Evolutionary conservation across 2,888 invertebrate species (phyloP).

Genomic region (Polydrusus pterygomalis): DNA sequence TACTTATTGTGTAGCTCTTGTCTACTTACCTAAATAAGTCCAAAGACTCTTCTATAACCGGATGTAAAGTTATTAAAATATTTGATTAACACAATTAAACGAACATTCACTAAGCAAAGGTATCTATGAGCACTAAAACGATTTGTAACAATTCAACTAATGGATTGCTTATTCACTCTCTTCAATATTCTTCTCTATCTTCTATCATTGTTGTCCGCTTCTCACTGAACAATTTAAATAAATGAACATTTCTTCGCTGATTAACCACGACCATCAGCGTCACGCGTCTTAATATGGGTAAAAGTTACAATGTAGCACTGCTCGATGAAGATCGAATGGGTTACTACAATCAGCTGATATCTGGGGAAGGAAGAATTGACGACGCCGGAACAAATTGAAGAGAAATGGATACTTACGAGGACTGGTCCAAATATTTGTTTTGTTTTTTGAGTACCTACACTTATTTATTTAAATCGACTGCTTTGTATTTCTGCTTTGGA

Average conservation of each 20-base stretch:
- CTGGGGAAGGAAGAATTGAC: slow-evolving; percentile 18
- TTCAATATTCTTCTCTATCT: background rate
- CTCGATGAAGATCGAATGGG: slow-evolving; percentile 8
- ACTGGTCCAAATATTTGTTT: background rate
- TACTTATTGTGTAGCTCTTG: too few relatives aligned
- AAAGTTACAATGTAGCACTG: background rate
- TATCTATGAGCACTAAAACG: too few relatives aligned
- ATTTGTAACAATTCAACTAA: background rate
- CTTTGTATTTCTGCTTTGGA: too few relatives aligned
- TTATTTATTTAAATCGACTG: too few relatives aligned
- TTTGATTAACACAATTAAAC: too few relatives aligned
- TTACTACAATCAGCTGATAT: slow-evolving; percentile 30
- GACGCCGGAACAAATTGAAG: background rate
- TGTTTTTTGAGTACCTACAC: too few relatives aligned
- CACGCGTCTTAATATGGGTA: background rate
- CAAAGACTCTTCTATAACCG: too few relatives aligned
- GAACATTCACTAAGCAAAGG: too few relatives aligned
- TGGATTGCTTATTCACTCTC: background rate
- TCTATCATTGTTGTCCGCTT: slow-evolving; percentile 7
- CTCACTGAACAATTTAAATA: slow-evolving; percentile 3
- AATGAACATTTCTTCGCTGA: background rate
- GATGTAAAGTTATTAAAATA: too few relatives aligned
- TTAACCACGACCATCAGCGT: background rate
- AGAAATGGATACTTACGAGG: slow-evolving; percentile 3
- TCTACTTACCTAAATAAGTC: too few relatives aligned